Evolutionary conservation across 2,113 vertebrate genomes (phyloP).

Genomic region (Oryctolagus cuniculus): mOryCun1.1 NC_091433.1:41622001-41622500

Average conservation of each 20-base stretch:
- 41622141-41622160: background rate
- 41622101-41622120: background rate
- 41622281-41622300: too few species aligned
- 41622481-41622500: background rate
- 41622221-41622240: too few species aligned
- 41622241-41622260: too few species aligned
- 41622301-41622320: too few species aligned
- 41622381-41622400: too few species aligned
- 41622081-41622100: background rate
- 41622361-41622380: too few species aligned
- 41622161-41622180: background rate
- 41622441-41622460: background rate
- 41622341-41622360: too few species aligned
- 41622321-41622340: too few species aligned
- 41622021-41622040: background rate
- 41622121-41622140: background rate
- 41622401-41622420: background rate
- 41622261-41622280: too few species aligned
- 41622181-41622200: background rate
- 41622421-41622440: background rate
- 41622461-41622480: constrained; percentile 1
- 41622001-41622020: background rate
- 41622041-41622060: background rate
- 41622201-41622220: too few species aligned
- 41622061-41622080: background rate